Evolutionary conservation across 1,140 invertebrate genomes (phyloP).

Genomic region (Drosophila nikananu): DNA sequence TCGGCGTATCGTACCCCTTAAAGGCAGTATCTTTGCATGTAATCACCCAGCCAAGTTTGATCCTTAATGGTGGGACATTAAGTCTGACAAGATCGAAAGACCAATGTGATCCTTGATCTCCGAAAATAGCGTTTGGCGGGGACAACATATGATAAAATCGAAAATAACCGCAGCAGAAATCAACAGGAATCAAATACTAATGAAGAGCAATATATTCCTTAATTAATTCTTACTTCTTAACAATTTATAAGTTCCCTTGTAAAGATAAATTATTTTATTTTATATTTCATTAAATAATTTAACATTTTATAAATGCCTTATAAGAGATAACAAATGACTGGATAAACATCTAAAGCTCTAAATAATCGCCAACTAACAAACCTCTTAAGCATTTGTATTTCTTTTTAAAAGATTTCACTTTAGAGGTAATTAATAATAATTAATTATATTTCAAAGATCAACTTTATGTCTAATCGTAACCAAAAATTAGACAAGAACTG

Average conservation of each 20-base stretch:
- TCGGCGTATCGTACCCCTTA: conserved; percentile 14
- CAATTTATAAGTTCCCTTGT: neutral
- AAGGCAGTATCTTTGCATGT: conserved; percentile 15
- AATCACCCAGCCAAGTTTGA: conserved; percentile 4
- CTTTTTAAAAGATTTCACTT: neutral
- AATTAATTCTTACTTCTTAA: neutral
- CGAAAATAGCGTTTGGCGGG: conserved; percentile 6
- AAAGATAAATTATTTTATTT: neutral
- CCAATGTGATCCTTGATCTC: conserved; percentile 23
- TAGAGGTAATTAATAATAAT: neutral
- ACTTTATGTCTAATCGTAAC: neutral
- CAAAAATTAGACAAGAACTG: too few species aligned
- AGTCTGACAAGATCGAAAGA: neutral
- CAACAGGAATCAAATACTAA: neutral
- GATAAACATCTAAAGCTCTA: neutral
- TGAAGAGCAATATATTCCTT: neutral
- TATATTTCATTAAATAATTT: too few species aligned
- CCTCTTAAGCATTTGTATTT: neutral
- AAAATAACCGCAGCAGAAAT: neutral
- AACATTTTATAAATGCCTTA: neutral
- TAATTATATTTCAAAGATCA: neutral
- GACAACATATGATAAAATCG: neutral
- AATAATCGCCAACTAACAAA: neutral
- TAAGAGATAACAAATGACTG: neutral
- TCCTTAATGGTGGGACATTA: conserved; percentile 29